Evolutionary conservation across 2,113 vertebrate species (phyloP), one percentile per base, ranked within the genome.

Genomic region (Myotis brandtii): DNA sequence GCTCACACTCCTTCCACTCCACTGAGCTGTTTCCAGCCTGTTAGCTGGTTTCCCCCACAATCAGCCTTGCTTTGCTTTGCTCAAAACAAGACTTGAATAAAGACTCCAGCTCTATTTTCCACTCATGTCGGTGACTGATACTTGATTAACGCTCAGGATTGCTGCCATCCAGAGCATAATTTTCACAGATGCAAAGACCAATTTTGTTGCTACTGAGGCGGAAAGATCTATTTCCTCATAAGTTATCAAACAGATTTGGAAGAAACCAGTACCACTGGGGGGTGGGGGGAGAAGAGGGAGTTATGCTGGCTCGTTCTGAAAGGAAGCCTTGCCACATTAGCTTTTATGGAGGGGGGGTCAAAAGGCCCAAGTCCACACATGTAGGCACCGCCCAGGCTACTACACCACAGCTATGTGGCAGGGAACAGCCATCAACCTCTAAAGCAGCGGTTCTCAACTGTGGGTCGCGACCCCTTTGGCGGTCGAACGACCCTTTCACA

Each of bases 141-240:
- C 72, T 97, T 97, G 95, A 97, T 96, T 96, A 95, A 96, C 23
- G 48, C 82, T 93, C 73, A n/a, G 75, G 67, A 85, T 93, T 82
- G 89, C 96, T 90, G 76, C 89, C 86, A 93, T 95, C 25, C 40
- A 95, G 84, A 95, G 93, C 80, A 37, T 96, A 89, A 95, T 97
- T 95, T 95, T 94, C 86, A 88, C 95, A 97, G 89, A 96, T 95
- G 91, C 84, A 87, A 94, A 96, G 91, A 91, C 91, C 93, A 95
- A 87, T 97, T 97, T 96, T 91, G 86, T 89, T 92, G 89, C 92
- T 97, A 85, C 93, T 75, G 84, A 96, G 84, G 62, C 43, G 1
- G 93, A 98, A 95, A 98, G 85, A 96, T 95, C 93, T 56, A 79
- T 96, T 96, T 97, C 96, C 93, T 97, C 81, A 2, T 64, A 85